A percentile compares a stretch with the other conserved stretches of the same genome.
Evolutionary conservation across 2,113 vertebrate species (phyloP).

Genomic region (Furnarius figulus): DNA sequence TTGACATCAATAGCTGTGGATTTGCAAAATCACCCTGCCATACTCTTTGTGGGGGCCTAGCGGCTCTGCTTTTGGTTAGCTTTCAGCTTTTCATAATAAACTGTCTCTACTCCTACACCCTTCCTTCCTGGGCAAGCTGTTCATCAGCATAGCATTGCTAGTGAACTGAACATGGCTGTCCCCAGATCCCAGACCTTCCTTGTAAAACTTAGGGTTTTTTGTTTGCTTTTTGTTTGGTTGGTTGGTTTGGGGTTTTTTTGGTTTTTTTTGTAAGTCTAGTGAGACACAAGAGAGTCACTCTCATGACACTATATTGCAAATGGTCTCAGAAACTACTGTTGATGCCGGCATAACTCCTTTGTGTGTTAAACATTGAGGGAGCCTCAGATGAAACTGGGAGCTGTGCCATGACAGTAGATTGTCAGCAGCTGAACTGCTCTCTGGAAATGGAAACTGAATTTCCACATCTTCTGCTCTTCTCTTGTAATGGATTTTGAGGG

Average conservation of each 20-base stretch:
- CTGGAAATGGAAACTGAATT: neutral
- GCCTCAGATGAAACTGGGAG: neutral
- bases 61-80: neutral
- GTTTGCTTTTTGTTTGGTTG: too few species aligned
- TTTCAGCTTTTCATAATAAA: constrained; percentile 22
- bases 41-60: neutral
- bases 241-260: too few species aligned
- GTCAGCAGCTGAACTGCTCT: neutral
- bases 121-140: neutral
- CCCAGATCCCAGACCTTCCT: neutral
- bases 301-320: accelerated
- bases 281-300: neutral
- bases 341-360: neutral
- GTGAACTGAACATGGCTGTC: accelerated
- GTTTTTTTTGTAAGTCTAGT: neutral
- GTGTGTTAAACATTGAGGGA: neutral
- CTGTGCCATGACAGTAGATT: neutral
- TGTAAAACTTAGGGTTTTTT: neutral
- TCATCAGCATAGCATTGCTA: neutral
- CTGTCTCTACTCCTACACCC: neutral
- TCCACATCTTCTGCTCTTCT: neutral
- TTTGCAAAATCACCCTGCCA: neutral
- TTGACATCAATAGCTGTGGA: neutral
- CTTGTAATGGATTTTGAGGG: accelerated
- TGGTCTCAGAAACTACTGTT: neutral